These are phyloP conservation scores for Pelodytes ibericus DNA, from an alignment of 2,797 vertebrate genomes.

Conservation along the genomic window DNA sequence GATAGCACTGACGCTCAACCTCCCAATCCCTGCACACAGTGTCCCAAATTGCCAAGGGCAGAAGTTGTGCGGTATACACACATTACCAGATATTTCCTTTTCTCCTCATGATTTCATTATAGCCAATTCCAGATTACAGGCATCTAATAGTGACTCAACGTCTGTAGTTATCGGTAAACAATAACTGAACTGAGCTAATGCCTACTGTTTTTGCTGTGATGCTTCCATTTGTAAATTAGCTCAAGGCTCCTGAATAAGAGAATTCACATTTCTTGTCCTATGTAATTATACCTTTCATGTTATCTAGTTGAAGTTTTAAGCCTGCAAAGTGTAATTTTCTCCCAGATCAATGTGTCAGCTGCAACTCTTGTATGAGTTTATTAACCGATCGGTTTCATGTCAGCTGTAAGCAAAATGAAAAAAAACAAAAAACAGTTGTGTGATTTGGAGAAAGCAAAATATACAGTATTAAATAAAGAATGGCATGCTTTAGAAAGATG, in stretches of 20 bases:
- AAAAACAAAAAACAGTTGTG: too few species aligned
- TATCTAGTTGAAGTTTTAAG: not conserved
- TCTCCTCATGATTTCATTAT: too few species aligned
- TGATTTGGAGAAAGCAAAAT: too few species aligned
- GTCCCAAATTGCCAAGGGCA: too few species aligned
- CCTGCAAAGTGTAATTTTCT: not conserved
- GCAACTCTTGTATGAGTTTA: slow-evolving; percentile 7
- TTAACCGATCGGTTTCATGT: slow-evolving; percentile 4
- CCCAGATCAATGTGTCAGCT: slow-evolving; percentile 11
- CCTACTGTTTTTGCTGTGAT: not conserved
- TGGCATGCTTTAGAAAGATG: too few species aligned
- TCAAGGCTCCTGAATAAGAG: not conserved
- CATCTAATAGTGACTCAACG: too few species aligned
- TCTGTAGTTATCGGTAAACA: too few species aligned
- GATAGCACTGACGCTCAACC: too few species aligned
- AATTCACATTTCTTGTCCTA: not conserved
- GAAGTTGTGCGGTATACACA: too few species aligned
- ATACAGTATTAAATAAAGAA: not conserved
- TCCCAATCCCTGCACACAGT: too few species aligned
- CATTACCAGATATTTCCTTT: too few species aligned
- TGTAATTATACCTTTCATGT: slow-evolving; percentile 3
- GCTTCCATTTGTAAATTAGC: not conserved
- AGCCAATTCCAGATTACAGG: too few species aligned
- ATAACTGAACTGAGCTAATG: not conserved
- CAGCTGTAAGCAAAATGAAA: not conserved